Base-by-base conservation (phyloP, 1,140 invertebrate species). In the Drosophila bocqueti region DNA sequence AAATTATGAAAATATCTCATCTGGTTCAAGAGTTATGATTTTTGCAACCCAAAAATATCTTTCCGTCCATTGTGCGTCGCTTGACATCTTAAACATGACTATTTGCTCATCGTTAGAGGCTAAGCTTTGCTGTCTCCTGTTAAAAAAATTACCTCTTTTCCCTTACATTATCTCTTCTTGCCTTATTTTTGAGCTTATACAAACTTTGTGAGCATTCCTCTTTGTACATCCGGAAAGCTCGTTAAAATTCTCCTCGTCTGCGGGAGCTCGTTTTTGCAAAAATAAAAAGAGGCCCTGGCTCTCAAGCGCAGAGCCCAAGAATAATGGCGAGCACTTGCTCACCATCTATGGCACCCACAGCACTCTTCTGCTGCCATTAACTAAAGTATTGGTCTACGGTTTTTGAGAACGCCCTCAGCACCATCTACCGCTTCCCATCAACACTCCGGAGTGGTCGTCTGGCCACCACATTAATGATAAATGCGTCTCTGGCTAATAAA, bases 21-120 rank as follows among this genome's bases (percentile, higher is more conserved):
- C n/a, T n/a, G n/a, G n/a, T n/a, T n/a, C n/a, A n/a, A n/a, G n/a
- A n/a, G n/a, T n/a, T n/a, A n/a, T n/a, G n/a, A n/a, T n/a, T n/a
- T n/a, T n/a, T n/a, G n/a, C n/a, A n/a, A n/a, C n/a, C n/a, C n/a
- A n/a, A n/a, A n/a, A n/a, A n/a, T n/a, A n/a, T n/a, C n/a, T n/a
- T n/a, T n/a, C n/a, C n/a, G n/a, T n/a, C n/a, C n/a, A n/a, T n/a
- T n/a, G n/a, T n/a, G n/a, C 26, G 26, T 54, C 54, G 38, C 49
- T 67, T 60, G 58, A 67, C 75, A 82, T 74, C 55, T 65, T 49
- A 62, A 83, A 79, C 71, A 45, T 54, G 81, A 55, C 69, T 83
- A 83, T 83, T 83, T 83, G 80, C 81, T 76, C 80, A 66, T 83
- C 76, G 79, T 83, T 83, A 83, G 71, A 52, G 75, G 21, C 46